Evolutionary conservation across 2,113 vertebrate species (phyloP).

Genomic region (Perccottus glenii): DNA sequence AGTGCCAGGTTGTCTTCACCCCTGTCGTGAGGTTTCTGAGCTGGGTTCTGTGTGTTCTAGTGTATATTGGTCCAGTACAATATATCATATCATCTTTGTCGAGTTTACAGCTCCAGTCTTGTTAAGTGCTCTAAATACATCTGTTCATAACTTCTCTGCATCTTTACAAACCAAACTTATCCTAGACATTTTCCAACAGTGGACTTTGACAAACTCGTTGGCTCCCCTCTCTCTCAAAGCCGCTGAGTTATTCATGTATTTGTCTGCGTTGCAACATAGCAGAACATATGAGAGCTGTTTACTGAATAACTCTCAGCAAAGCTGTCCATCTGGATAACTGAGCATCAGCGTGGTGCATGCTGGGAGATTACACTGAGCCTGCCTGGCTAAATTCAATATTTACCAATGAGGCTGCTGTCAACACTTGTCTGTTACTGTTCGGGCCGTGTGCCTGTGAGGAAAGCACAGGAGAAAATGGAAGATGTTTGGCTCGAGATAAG

Average conservation of each 20-base stretch:
- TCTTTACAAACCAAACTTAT: background rate
- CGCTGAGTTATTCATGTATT: slow-evolving; percentile 38
- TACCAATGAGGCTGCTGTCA: slow-evolving; percentile 66
- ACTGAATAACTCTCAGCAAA: slow-evolving; percentile 63
- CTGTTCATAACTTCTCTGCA: background rate
- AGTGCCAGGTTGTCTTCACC: too few species aligned
- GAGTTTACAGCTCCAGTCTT: background rate
- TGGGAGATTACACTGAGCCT: slow-evolving; percentile 66
- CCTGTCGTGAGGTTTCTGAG: too few species aligned
- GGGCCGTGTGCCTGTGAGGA: background rate
- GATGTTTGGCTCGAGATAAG: too few species aligned
- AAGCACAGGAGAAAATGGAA: too few species aligned
- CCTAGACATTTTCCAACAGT: background rate
- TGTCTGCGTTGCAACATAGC: slow-evolving; percentile 62
- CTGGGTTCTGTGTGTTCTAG: too few species aligned
- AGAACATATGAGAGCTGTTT: slow-evolving; percentile 75
- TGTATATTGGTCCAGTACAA: too few species aligned
- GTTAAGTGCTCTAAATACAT: background rate
- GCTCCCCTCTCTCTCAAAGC: slow-evolving; percentile 7
- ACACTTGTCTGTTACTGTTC: slow-evolving; percentile 48
- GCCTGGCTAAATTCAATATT: slow-evolving; percentile 68
- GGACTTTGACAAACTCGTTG: slow-evolving; percentile 3
- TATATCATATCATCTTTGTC: background rate
- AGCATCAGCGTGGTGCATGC: slow-evolving; percentile 63
- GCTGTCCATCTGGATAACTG: slow-evolving; percentile 65